These are phyloP conservation scores for Hesperophylax magnus DNA, from an alignment of 1,140 invertebrate genomes.

Conservation along the genomic window DNA sequence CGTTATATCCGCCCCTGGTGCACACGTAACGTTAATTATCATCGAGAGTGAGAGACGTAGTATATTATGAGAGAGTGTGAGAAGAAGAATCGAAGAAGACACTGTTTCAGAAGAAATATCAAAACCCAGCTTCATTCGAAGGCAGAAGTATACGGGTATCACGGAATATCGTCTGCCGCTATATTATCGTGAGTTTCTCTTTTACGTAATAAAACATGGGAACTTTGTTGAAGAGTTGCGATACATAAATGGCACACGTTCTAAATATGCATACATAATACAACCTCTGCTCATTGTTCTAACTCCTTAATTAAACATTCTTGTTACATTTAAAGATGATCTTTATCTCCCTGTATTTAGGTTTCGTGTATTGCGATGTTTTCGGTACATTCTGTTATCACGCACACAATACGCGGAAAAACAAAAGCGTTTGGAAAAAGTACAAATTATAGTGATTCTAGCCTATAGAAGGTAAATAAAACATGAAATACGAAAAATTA, in stretches of 20 bases:
- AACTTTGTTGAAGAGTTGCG: slow-evolving; percentile 27
- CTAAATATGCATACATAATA: slow-evolving; percentile 25
- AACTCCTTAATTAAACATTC: background rate
- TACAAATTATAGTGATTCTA: no score
- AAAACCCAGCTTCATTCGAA: background rate
- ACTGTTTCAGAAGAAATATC: background rate
- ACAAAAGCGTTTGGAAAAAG: no score
- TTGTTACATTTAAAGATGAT: background rate
- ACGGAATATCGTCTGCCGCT: slow-evolving; percentile 39
- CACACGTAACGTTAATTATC: slow-evolving; percentile 27
- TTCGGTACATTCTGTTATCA: no score
- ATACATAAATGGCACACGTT: slow-evolving; percentile 28
- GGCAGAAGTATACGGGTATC: background rate
- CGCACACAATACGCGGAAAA: no score
- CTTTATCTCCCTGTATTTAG: background rate
- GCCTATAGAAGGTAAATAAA: no score
- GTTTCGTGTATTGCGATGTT: no score
- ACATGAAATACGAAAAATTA: no score
- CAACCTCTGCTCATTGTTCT: slow-evolving; percentile 21
- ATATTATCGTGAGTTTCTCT: slow-evolving; percentile 53
- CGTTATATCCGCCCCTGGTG: no score
- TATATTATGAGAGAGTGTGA: background rate
- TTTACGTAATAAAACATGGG: slow-evolving; percentile 52
- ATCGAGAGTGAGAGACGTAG: background rate
- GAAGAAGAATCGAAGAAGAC: slow-evolving; percentile 19